Percentiles rank a stretch among this genome's conserved stretches.
phyloP scores from a whole-genome alignment of 35 echinoderm and acorn worm species.

The Strongylocentrotus purpuratus region DNA sequence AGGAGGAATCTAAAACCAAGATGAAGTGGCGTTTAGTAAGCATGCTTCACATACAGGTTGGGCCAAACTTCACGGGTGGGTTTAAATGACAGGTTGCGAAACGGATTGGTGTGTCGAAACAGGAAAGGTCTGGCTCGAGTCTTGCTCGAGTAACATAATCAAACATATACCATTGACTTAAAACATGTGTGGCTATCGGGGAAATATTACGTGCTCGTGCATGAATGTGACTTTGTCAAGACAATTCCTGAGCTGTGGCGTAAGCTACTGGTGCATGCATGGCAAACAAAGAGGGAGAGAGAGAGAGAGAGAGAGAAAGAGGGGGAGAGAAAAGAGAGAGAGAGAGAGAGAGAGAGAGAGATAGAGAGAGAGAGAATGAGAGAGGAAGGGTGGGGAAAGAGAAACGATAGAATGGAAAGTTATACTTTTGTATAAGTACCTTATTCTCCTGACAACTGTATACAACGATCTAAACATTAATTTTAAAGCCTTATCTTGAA shows the following conservation, averaged over 20 bases:
- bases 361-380: no score
- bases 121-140: not conserved
- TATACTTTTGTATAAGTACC: no score
- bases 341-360: no score
- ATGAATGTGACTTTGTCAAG: not conserved
- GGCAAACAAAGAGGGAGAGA: not conserved
- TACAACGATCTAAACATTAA: no score
- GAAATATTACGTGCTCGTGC: not conserved
- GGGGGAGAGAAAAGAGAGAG: not conserved
- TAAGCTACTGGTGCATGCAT: not conserved
- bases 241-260: no score
- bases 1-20: not conserved
- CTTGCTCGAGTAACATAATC: not conserved
- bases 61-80: not conserved
- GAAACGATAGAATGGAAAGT: no score
- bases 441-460: no score
- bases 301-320: not conserved
- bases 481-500: no score
- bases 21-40: slow-evolving; percentile 5
- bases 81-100: not conserved
- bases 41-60: not conserved
- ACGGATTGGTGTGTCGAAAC: not conserved
- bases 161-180: not conserved
- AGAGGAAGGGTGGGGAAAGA: no score
- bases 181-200: not conserved